phyloP scores from a whole-genome alignment of 1,140 invertebrate genomes.

The Araneus ventricosus region DNA sequence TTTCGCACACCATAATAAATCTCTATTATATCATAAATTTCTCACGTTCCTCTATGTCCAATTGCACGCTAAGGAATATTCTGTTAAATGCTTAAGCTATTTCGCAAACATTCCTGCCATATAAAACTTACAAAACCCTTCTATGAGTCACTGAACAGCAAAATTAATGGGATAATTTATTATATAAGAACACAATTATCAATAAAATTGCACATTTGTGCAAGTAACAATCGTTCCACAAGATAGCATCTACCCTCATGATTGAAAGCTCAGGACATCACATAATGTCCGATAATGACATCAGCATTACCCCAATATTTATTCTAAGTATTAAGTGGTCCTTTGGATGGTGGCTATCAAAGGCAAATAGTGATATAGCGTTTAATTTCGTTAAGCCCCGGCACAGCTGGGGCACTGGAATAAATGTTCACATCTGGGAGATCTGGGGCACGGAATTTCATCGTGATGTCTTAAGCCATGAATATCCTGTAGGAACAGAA shows the following conservation, averaged over 20 bases:
- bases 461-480: background rate
- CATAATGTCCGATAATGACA: slow-evolving; percentile 25
- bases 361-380: slow-evolving; percentile 52
- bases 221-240: background rate
- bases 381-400: slow-evolving; percentile 56
- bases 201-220: background rate
- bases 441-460: slow-evolving; percentile 2
- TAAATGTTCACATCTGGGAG: slow-evolving; percentile 27
- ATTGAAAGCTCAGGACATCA: background rate
- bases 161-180: background rate
- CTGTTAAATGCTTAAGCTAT: no score
- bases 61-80: no score
- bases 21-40: no score
- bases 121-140: background rate
- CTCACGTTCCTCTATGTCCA: no score
- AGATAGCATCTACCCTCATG: background rate
- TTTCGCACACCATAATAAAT: no score
- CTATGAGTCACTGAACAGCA: background rate
- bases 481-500: background rate
- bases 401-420: slow-evolving; percentile 9
- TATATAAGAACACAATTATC: background rate
- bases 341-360: slow-evolving; percentile 41
- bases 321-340: slow-evolving; percentile 47
- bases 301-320: slow-evolving; percentile 55
- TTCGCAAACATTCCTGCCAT: no score